A percentile compares a stretch with the other conserved stretches of the same genome.
Evolutionary conservation across 2,888 invertebrate species (phyloP).

Genomic region (Pandemis corylana): DNA sequence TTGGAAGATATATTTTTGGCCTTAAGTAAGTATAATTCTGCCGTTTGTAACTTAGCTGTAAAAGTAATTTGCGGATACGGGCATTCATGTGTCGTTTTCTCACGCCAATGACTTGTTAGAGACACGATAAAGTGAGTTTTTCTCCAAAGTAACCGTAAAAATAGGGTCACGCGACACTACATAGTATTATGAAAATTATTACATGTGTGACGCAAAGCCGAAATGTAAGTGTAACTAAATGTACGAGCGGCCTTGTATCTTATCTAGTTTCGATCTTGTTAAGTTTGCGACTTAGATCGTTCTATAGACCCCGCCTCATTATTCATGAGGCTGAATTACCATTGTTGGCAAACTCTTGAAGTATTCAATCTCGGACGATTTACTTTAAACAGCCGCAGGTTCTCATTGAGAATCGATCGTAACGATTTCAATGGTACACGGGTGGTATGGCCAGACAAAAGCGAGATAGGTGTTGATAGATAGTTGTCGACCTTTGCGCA

Average conservation of each 20-base stretch:
- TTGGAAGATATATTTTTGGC: neutral
- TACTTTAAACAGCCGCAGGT: slow-evolving; percentile 31
- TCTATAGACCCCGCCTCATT: slow-evolving; percentile 19
- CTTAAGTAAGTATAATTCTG: neutral
- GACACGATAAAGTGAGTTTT: slow-evolving; percentile 9
- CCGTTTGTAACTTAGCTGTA: slow-evolving; percentile 14
- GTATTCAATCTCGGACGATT: slow-evolving; percentile 41
- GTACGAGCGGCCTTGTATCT: neutral
- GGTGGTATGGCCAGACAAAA: slow-evolving; percentile 50
- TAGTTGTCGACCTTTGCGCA: slow-evolving; percentile 78
- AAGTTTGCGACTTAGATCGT: slow-evolving; percentile 18
- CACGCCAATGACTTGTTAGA: slow-evolving; percentile 24
- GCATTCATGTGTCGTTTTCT: slow-evolving; percentile 24
- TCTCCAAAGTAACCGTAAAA: slow-evolving; percentile 19
- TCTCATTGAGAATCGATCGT: slow-evolving; percentile 36
- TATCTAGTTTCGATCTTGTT: slow-evolving; percentile 13
- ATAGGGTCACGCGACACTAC: slow-evolving; percentile 6
- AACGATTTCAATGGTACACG: slow-evolving; percentile 28
- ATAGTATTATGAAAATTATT: neutral
- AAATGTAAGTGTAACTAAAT: neutral
- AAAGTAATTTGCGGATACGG: slow-evolving; percentile 25
- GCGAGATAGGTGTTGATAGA: slow-evolving; percentile 72
- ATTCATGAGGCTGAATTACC: slow-evolving; percentile 15
- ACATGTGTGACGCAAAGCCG: neutral
- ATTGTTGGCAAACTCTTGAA: slow-evolving; percentile 31